Conservation (phyloP, 2,888 invertebrate species). For the Acronicta aceris region DNA sequence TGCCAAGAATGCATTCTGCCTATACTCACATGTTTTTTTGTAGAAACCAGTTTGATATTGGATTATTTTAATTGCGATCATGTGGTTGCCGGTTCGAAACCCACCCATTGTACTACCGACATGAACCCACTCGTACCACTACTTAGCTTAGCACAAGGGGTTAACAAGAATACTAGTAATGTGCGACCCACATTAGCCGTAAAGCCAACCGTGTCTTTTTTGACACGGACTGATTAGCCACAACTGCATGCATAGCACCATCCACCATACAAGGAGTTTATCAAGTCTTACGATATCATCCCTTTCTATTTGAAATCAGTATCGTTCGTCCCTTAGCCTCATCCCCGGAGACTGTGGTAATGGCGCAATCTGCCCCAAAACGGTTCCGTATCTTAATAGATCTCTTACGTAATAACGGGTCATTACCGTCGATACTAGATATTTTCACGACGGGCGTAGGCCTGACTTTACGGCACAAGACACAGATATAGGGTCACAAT, state of each 20-base stretch:
- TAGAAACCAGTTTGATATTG: background rate
- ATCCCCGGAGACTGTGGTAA: slow-evolving; percentile 28
- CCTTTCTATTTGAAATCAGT: background rate
- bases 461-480: background rate
- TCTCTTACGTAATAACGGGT: slow-evolving; percentile 29
- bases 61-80: slow-evolving; percentile 23
- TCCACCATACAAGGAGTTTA: no score
- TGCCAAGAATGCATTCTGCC: slow-evolving; percentile 45
- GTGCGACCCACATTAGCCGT: no score
- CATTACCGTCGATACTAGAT: slow-evolving; percentile 23
- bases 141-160: no score
- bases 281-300: no score
- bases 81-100: background rate
- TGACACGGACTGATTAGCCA: no score
- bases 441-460: slow-evolving; percentile 23
- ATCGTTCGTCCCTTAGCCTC: slow-evolving; percentile 1
- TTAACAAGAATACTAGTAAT: no score
- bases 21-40: slow-evolving; percentile 23
- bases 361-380: slow-evolving; percentile 42
- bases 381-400: slow-evolving; percentile 48
- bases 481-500: background rate
- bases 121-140: no score
- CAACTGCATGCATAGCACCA: no score
- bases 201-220: no score
- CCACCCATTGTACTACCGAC: no score